A percentile compares a stretch with the other conserved stretches of the same genome.
These are phyloP conservation scores for Drosophila borborema DNA, from an alignment of 2,888 invertebrate species.

Conservation along the genomic window DNA sequence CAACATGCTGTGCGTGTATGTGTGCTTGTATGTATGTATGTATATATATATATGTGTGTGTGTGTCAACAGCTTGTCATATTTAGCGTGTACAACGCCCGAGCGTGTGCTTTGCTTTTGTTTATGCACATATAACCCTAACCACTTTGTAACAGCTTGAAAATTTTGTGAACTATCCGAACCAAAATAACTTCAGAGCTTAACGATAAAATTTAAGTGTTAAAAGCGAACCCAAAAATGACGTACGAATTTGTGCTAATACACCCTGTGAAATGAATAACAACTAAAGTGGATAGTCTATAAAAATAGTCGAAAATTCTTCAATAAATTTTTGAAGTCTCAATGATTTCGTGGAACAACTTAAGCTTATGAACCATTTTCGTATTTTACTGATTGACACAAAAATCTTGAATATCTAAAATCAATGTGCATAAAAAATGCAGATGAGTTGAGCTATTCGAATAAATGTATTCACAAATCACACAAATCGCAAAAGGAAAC, in stretches of 20 bases:
- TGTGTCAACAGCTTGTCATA: constrained; percentile 59
- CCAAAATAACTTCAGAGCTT: neutral
- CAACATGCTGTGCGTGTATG: constrained; percentile 13
- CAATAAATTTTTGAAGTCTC: neutral
- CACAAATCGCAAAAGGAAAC: constrained; percentile 38
- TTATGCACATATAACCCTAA: constrained; percentile 25
- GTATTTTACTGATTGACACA: constrained; percentile 20
- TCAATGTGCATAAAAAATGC: constrained; percentile 56
- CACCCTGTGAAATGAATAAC: neutral
- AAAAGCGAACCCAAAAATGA: neutral
- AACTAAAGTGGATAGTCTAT: neutral
- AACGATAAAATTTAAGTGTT: constrained; percentile 3
- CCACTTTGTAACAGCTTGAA: constrained; percentile 6
- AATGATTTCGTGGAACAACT: neutral
- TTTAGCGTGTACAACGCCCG: constrained; percentile 38
- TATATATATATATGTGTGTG: neutral
- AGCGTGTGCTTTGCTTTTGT: constrained; percentile 45
- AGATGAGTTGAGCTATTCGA: constrained; percentile 47
- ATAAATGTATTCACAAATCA: constrained; percentile 75
- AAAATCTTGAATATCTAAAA: constrained; percentile 30
- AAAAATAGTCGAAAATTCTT: neutral
- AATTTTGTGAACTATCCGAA: neutral
- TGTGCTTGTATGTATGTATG: neutral
- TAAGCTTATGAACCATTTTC: constrained; percentile 24
- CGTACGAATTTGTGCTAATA: too few species aligned